phyloP scores from a whole-genome alignment of 2,888 invertebrate genomes.

The Scaptomyza parva region DNA sequence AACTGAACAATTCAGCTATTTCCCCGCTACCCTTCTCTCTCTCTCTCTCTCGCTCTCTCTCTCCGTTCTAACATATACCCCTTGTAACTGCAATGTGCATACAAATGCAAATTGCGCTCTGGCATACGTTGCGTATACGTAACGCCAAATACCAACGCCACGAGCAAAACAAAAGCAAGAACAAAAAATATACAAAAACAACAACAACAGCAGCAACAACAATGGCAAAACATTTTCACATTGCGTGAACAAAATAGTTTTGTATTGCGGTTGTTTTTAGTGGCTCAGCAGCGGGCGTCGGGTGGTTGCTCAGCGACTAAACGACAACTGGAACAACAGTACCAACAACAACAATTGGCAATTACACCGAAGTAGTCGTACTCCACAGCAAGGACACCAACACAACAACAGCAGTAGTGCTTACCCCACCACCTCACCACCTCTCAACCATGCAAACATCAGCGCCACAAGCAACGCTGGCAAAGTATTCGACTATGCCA shows the following conservation, averaged over 20 bases:
- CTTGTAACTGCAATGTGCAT: constrained; percentile 73
- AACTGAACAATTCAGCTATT: constrained; percentile 33
- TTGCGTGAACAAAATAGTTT: constrained; percentile 80
- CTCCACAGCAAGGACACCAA: constrained; percentile 40
- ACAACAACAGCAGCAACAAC: constrained; percentile 41
- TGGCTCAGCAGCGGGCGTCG: constrained; percentile 41
- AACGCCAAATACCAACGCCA: constrained; percentile 63
- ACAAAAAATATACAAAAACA: constrained; percentile 62
- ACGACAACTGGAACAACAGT: constrained; percentile 49
- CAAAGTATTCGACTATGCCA: constrained; percentile 30
- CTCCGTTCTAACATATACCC: constrained; percentile 9
- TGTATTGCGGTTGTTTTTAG: constrained; percentile 80
- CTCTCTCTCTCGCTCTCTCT: background rate
- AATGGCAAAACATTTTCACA: constrained; percentile 71
- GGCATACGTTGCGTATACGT: constrained; percentile 79
- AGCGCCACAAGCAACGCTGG: constrained; percentile 30
- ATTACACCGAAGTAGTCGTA: constrained; percentile 62
- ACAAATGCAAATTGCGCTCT: constrained; percentile 74
- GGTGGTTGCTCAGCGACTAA: constrained; percentile 34
- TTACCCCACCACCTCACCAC: constrained; percentile 3
- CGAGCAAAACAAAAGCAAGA: constrained; percentile 52
- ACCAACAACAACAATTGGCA: constrained; percentile 61
- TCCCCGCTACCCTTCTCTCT: background rate
- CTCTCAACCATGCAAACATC: too few relatives aligned
- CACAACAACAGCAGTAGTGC: constrained; percentile 9